Evolutionary conservation across 2,888 invertebrate genomes (phyloP).

Genomic region (Parnassius glacialis): DNA sequence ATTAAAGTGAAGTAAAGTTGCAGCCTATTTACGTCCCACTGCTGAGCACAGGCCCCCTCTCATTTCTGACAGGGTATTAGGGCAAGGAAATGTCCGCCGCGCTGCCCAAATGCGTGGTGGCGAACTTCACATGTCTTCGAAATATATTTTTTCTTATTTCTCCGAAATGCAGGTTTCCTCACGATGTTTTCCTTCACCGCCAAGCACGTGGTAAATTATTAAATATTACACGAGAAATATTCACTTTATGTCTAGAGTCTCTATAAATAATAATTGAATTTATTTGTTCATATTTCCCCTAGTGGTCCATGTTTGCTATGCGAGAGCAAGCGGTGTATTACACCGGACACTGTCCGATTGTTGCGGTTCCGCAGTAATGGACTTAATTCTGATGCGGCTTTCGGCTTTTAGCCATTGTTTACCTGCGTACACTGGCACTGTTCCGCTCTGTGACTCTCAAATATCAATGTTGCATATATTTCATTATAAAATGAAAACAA

Average conservation of each 20-base stretch:
- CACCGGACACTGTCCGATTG: slow-evolving; percentile 63
- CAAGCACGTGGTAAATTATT: too few relatives aligned
- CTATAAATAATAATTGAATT: slow-evolving; percentile 26
- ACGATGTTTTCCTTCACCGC: too few relatives aligned
- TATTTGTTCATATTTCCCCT: slow-evolving; percentile 17
- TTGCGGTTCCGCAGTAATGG: slow-evolving; percentile 70
- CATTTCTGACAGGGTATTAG: too few relatives aligned
- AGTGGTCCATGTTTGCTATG: slow-evolving; percentile 12
- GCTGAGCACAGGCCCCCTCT: too few relatives aligned
- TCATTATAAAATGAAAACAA: slow-evolving; percentile 15
- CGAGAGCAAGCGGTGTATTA: slow-evolving; percentile 53
- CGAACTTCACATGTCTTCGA: too few relatives aligned
- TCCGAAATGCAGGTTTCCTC: too few relatives aligned
- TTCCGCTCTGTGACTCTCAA: slow-evolving; percentile 33
- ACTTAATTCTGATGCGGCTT: slow-evolving; percentile 77
- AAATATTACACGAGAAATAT: neutral
- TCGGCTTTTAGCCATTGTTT: slow-evolving; percentile 77
- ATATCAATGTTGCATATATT: slow-evolving; percentile 32
- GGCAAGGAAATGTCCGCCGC: too few relatives aligned
- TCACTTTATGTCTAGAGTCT: slow-evolving; percentile 6
- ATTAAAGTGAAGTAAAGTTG: too few relatives aligned
- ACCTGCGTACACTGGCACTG: slow-evolving; percentile 49
- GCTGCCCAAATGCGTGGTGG: too few relatives aligned
- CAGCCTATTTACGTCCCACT: too few relatives aligned
- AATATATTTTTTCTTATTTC: too few relatives aligned